Conservation (phyloP, 2,888 invertebrate species). For the Philhelius pedissequus region DNA sequence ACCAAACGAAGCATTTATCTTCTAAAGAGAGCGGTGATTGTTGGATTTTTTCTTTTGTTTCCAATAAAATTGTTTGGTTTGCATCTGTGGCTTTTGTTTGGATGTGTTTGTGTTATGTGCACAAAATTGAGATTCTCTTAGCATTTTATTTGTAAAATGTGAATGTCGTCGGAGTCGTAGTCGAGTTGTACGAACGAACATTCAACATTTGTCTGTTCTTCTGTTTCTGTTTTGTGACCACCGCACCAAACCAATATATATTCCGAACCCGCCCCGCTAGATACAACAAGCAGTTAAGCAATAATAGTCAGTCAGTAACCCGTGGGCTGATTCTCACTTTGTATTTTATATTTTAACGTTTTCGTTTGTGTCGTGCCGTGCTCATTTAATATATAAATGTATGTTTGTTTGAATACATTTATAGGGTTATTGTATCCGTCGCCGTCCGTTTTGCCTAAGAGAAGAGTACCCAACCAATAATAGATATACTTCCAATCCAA, state of each 20-base stretch:
- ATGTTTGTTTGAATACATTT: not conserved
- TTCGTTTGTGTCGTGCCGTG: constrained; percentile 15
- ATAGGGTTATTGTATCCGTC: constrained; percentile 28
- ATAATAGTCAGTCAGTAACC: not conserved
- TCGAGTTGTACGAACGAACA: too few relatives aligned
- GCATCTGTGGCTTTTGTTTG: constrained; percentile 28
- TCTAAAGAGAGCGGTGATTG: constrained; percentile 59
- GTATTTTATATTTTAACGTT: constrained; percentile 17
- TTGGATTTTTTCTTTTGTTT: constrained; percentile 44
- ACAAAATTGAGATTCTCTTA: constrained; percentile 35
- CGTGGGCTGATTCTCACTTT: not conserved
- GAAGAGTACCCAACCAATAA: constrained; percentile 35
- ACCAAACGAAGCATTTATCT: constrained; percentile 54
- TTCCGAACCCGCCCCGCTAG: not conserved
- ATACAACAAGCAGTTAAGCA: not conserved
- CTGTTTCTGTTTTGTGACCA: too few relatives aligned
- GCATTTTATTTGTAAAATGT: constrained; percentile 63
- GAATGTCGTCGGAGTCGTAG: constrained; percentile 16
- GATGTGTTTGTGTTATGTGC: constrained; percentile 32
- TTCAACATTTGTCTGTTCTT: too few relatives aligned
- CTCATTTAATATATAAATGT: constrained; percentile 24
- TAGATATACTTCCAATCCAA: constrained; percentile 1
- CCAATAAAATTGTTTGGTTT: constrained; percentile 17
- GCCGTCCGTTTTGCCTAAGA: constrained; percentile 37
- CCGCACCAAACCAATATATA: too few relatives aligned